Base-by-base conservation (phyloP, 2,113 vertebrate species). In the Megalops atlanticus region DNA sequence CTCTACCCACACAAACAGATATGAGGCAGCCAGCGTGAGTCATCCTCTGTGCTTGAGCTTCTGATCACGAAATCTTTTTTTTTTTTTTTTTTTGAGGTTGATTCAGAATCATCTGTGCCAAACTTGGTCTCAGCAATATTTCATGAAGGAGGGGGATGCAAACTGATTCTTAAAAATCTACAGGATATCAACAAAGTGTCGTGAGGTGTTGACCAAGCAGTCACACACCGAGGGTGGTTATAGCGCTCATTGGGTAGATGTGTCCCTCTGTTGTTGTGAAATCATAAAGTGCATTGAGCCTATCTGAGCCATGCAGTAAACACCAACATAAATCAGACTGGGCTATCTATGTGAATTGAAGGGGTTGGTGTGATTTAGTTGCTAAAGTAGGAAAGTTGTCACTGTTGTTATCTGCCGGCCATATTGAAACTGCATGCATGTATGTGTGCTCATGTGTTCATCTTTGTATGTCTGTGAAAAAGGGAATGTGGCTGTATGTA, bases 1-100 rank as follows among this genome's bases (percentile, higher is more conserved):
- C 31, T 49, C 82, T 74, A 82, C 85, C 79, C 54, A 85, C 81
- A 58, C 81, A 68, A 33, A 31, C 74, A 76, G 74, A 36, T 75
- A 41, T 35, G 27, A 33, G 74, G 72, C 74, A 35, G 70, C 49
- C 38, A 31, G 68, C 6, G 40, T 84, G 84, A 82, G 36, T 85
- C 80, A 85, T 40, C 54, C 58, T 52, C 49, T 52, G 33, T 36
- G 75, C 15, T 36, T 77, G 45, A 15, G 35, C 58, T 74, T n/a
- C 69, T 73, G 79, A 73, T 73, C 41, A 73, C 8, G 18, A 72
- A 16, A 38, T 80, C 54, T 81, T 39, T 33, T 76, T 27, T 47
- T 14, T 40, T 43, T 71, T 40, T n/a, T 75, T 54, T 45, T 76
- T 31, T 49, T 0, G 31, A 49, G 39, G 21, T 43, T 52, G 74